These are phyloP conservation scores for Hydrotaea diabolus DNA, from an alignment of 2,888 invertebrate species.

Conservation along the genomic window DNA sequence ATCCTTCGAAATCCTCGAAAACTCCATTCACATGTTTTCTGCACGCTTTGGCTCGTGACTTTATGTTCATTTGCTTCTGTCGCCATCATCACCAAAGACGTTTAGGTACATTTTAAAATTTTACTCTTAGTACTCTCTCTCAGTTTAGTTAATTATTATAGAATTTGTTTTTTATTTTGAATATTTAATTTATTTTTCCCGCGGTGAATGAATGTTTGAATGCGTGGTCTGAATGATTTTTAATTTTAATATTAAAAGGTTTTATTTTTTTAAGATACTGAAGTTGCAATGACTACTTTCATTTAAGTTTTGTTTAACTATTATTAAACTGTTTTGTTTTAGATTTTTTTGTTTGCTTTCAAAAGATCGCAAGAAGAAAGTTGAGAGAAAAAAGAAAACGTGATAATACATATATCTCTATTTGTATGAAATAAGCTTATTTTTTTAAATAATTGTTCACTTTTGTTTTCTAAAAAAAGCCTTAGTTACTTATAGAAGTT, in stretches of 20 bases:
- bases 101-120: conserved; percentile 58
- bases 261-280: background rate
- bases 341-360: background rate
- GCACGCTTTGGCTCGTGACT: conserved; percentile 56
- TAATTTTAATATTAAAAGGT: too few relatives aligned
- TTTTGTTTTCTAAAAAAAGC: conserved; percentile 24
- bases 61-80: conserved; percentile 62
- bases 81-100: conserved; percentile 58
- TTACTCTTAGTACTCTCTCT: conserved; percentile 3
- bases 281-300: background rate
- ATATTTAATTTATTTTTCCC: conserved; percentile 4
- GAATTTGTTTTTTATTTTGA: background rate
- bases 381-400: conserved; percentile 8
- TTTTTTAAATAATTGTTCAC: conserved; percentile 15
- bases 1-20: conserved; percentile 14
- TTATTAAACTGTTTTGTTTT: background rate
- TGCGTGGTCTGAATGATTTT: background rate
- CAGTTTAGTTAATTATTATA: conserved; percentile 13
- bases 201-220: conserved; percentile 12
- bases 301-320: conserved; percentile 19
- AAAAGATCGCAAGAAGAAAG: background rate
- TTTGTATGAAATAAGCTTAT: conserved; percentile 3
- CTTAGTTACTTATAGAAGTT: conserved; percentile 44
- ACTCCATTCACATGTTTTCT: conserved; percentile 36
- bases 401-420: conserved; percentile 35